Conservation (phyloP, 2,888 invertebrate species). For the Tipula vernalis region DNA sequence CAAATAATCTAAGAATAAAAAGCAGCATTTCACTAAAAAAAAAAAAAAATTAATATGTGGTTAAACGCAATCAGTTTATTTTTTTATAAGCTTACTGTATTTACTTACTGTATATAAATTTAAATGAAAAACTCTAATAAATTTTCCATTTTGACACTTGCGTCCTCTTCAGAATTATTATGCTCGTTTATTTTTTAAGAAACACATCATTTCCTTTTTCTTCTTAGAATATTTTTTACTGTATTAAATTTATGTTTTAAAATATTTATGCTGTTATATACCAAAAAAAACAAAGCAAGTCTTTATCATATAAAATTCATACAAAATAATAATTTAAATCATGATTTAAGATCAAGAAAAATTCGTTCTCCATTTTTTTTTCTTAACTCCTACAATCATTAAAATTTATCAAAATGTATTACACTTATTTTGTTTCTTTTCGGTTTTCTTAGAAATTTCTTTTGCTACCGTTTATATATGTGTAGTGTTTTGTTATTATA, state of each 20-base stretch:
- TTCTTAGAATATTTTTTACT: neutral
- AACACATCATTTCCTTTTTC: neutral
- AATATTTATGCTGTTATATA: neutral
- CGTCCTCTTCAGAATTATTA: conserved; percentile 5
- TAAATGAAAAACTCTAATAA: conserved; percentile 7
- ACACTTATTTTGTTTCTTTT: neutral
- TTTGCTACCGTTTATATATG: neutral
- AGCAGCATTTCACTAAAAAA: neutral
- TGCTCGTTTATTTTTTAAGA: neutral
- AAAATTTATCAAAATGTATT: conserved; percentile 8
- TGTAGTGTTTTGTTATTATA: neutral
- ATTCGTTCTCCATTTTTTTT: neutral
- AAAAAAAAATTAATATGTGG: neutral
- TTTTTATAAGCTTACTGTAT: neutral
- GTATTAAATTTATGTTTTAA: neutral
- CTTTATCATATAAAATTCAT: neutral
- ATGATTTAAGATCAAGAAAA: conserved; percentile 6
- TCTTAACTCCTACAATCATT: conserved; percentile 8
- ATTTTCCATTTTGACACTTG: conserved; percentile 9
- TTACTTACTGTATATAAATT: neutral
- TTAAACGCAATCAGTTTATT: neutral
- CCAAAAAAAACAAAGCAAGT: neutral
- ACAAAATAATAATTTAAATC: neutral
- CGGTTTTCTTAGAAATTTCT: neutral
- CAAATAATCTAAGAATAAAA: neutral